Percentiles rank a stretch among this genome's conserved stretches.
Conservation (phyloP, 2,888 invertebrate genomes). For the Clanis bilineata region DNA sequence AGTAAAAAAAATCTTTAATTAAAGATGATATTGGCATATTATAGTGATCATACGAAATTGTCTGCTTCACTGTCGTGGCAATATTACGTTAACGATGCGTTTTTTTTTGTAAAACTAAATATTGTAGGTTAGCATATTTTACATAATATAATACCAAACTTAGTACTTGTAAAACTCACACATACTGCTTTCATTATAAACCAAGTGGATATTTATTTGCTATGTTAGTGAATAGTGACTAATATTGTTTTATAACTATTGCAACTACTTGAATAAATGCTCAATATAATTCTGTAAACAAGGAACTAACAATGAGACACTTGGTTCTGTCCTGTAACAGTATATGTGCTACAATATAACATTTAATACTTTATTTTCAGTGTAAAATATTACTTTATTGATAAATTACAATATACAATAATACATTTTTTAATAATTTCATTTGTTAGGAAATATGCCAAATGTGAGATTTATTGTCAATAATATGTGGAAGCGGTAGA, state of each 20-base stretch:
- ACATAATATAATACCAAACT: constrained; percentile 10
- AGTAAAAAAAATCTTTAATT: neutral
- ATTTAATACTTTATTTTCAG: constrained; percentile 12
- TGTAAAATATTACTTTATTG: constrained; percentile 10
- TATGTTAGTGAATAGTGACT: neutral
- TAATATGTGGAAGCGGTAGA: constrained; percentile 75
- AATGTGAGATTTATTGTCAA: constrained; percentile 69
- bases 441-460: constrained; percentile 41
- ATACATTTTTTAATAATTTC: constrained; percentile 10
- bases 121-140: constrained; percentile 3
- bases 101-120: constrained; percentile 4
- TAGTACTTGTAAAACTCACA: constrained; percentile 8
- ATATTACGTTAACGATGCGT: constrained; percentile 11
- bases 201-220: constrained; percentile 3
- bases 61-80: constrained; percentile 1
- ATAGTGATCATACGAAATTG: neutral
- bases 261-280: constrained; percentile 1
- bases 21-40: neutral
- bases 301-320: constrained; percentile 10
- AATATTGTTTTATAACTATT: neutral
- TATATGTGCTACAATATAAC: constrained; percentile 10
- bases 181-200: constrained; percentile 11
- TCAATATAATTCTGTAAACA: neutral
- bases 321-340: constrained; percentile 12
- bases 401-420: constrained; percentile 12